A percentile compares a stretch with the other conserved stretches of the same genome.
Evolutionary conservation across 2,888 invertebrate species (phyloP).

Genomic region (Pilophorus perplexus): DNA sequence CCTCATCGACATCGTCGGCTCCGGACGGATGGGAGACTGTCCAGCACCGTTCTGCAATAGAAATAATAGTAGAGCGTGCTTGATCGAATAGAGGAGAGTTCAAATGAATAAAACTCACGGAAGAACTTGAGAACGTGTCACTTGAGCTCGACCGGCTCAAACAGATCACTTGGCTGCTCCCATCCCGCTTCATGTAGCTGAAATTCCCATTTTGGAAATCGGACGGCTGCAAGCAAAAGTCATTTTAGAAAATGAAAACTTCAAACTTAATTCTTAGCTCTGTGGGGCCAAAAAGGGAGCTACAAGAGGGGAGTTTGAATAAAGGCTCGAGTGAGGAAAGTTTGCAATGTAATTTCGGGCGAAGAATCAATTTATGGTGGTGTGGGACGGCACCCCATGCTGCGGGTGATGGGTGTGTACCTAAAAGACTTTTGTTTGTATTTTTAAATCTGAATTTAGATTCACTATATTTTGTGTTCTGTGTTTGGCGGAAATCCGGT

Average conservation of each 20-base stretch:
- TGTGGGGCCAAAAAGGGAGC: too few relatives aligned
- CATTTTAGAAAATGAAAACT: neutral
- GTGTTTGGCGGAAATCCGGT: too few relatives aligned
- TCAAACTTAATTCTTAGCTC: too few relatives aligned
- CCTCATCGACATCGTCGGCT: constrained; percentile 72
- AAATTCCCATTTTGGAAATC: constrained; percentile 52
- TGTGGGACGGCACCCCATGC: too few relatives aligned
- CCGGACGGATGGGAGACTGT: constrained; percentile 54
- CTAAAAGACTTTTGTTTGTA: neutral
- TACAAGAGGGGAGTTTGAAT: too few relatives aligned
- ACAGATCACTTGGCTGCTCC: constrained; percentile 59
- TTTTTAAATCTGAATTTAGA: too few relatives aligned
- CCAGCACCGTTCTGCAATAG: constrained; percentile 60
- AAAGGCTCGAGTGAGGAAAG: too few relatives aligned
- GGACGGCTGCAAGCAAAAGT: constrained; percentile 48
- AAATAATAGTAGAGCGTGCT: too few relatives aligned
- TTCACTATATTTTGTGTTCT: too few relatives aligned
- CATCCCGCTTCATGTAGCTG: constrained; percentile 72
- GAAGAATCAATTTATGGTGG: neutral
- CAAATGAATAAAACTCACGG: constrained; percentile 41
- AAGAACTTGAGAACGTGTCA: constrained; percentile 45
- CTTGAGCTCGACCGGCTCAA: constrained; percentile 47
- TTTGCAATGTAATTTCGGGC: too few relatives aligned
- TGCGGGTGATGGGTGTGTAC: too few relatives aligned
- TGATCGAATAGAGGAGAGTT: too few relatives aligned